Base-by-base conservation (phyloP, 2,888 invertebrate species). In the Cyaniris semiargus region DNA sequence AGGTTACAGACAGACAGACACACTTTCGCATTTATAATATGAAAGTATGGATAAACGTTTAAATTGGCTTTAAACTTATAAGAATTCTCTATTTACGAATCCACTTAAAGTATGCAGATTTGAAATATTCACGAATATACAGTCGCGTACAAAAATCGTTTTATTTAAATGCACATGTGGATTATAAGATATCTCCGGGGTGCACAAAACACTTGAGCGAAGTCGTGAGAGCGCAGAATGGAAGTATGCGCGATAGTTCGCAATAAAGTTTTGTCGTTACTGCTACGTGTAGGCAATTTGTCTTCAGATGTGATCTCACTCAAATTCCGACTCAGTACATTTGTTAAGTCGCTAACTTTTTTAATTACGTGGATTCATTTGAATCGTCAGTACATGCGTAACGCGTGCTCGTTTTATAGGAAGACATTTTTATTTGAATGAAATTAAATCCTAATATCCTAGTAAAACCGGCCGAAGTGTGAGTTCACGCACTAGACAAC, bases 191-290 rank as follows among this genome's bases (percentile, higher is more conserved):
- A 77, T 78, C 78, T 71, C 80, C 76, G 53, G 72, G 80, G 78
- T 79, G 78, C 77, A 76, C 78, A 74, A 77, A 82, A 80, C 79
- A 79, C 78, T 79, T 78, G 78, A 80, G 70, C 75, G 79, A 80
- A 77, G 77, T 77, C 78, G 53, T 71, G 31, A 58, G 75, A 75
- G 78, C 79, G 77, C 78, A 78, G 80, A 80, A 79, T 60, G 78
- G 78, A 79, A 79, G 77, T 78, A 70, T 56, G 70, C 76, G 79
- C 70, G 76, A 27, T 27, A 77, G 79, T 78, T 79, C 77, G 79
- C 78, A 78, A 77, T 79, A 80, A 79, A 81, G 75, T 80, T 80
- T 76, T 70, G 76, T 76, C 81, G 76, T 80, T 79, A 78, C 76
- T 76, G 66, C 77, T 78, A 75, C 72, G 72, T 77, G 76, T 72